Percentiles rank a stretch among this genome's conserved stretches.
These are phyloP conservation scores for Probaryconus sp. DNA, from an alignment of 1,140 invertebrate genomes.

Conservation along the genomic window DNA sequence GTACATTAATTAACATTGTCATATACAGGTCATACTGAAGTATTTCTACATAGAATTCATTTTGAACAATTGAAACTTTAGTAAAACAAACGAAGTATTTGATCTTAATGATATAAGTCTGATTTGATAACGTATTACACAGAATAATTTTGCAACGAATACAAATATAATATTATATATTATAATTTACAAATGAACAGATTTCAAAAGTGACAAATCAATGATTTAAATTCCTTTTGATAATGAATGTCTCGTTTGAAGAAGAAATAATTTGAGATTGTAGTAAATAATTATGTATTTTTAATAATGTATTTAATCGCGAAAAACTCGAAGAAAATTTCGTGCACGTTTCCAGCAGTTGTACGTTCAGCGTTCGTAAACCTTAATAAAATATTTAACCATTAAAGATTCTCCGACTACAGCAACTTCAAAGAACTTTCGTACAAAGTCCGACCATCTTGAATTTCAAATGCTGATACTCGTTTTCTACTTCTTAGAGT, in stretches of 20 bases:
- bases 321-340: conserved; percentile 45
- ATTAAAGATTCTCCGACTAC: conserved; percentile 35
- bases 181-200: too few relatives aligned
- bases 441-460: conserved; percentile 46
- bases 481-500: conserved; percentile 43
- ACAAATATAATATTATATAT: too few relatives aligned
- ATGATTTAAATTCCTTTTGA: too few relatives aligned
- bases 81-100: conserved; percentile 25
- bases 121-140: conserved; percentile 1
- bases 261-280: background rate
- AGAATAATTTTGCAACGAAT: background rate
- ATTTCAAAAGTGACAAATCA: too few relatives aligned
- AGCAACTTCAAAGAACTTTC: conserved; percentile 51
- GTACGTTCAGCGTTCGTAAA: conserved; percentile 36
- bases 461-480: conserved; percentile 54
- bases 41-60: conserved; percentile 33
- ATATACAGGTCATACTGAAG: conserved; percentile 36
- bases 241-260: too few relatives aligned
- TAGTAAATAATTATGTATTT: conserved; percentile 22
- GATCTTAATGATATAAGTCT: conserved; percentile 21
- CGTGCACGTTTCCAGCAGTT: conserved; percentile 30
- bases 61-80: conserved; percentile 38
- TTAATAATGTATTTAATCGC: conserved; percentile 49
- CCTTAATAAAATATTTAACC: conserved; percentile 59
- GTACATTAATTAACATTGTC: conserved; percentile 55